Evolutionary conservation across 2,888 invertebrate species (phyloP).

Genomic region (Catocala fraxini): DNA sequence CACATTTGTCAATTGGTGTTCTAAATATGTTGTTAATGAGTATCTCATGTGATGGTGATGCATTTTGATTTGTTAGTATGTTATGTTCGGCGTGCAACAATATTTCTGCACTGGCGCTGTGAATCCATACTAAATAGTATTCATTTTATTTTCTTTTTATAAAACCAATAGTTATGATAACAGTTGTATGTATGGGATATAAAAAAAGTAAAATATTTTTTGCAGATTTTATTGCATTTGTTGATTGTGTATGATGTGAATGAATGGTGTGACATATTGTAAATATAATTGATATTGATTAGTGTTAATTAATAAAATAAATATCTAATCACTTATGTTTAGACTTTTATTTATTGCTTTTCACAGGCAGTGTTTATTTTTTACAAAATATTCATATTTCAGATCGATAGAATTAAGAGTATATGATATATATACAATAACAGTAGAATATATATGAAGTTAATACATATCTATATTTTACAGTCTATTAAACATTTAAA

Average conservation of each 20-base stretch:
- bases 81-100: conserved; percentile 34
- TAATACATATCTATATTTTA: conserved; percentile 26
- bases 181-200: conserved; percentile 54
- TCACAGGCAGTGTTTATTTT: conserved; percentile 16
- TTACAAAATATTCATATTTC: conserved; percentile 24
- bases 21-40: conserved; percentile 30
- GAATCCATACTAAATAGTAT: conserved; percentile 57
- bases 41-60: conserved; percentile 35
- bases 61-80: conserved; percentile 38
- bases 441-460: conserved; percentile 18
- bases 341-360: conserved; percentile 53
- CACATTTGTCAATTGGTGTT: conserved; percentile 30
- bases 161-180: conserved; percentile 44
- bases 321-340: conserved; percentile 65
- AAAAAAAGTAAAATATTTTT: conserved; percentile 61
- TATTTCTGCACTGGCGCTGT: conserved; percentile 66
- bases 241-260: conserved; percentile 67
- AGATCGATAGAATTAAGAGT: conserved; percentile 39
- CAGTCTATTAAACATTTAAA: conserved; percentile 10
- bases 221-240: conserved; percentile 75
- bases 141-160: conserved; percentile 54
- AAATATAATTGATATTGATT: conserved; percentile 81
- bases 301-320: conserved; percentile 77
- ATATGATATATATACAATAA: conserved; percentile 19
- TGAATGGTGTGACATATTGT: conserved; percentile 71